Evolutionary conservation across 2,113 vertebrate genomes (phyloP).

Genomic region (Brachyistius frenatus): DNA sequence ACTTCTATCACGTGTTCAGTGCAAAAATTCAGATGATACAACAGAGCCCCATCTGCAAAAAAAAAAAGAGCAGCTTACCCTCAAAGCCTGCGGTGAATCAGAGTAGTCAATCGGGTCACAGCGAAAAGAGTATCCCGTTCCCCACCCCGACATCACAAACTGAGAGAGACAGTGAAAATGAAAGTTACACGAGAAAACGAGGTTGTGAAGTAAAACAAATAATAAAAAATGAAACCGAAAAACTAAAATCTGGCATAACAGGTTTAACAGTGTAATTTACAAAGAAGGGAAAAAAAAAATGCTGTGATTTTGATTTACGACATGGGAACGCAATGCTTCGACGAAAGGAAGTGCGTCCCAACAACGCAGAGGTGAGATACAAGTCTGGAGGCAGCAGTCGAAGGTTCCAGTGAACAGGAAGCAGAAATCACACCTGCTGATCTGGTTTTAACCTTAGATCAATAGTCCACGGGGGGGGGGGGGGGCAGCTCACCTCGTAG

Average conservation of each 20-base stretch:
- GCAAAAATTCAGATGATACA: not conserved
- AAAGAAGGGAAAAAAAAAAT: too few species aligned
- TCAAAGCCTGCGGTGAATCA: constrained; percentile 87
- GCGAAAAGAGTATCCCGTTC: constrained; percentile 91
- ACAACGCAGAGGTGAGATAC: too few species aligned
- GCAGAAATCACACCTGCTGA: constrained; percentile 1
- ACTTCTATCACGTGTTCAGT: not conserved
- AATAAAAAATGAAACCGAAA: too few species aligned
- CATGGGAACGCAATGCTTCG: too few species aligned
- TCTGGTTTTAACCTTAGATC: constrained; percentile 19
- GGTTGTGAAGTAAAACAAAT: too few species aligned
- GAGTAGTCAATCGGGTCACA: constrained; percentile 97
- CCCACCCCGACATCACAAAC: constrained; percentile 99
- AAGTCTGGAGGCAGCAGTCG: too few species aligned
- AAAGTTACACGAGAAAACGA: not conserved
- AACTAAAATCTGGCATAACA: too few species aligned
- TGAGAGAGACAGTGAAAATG: constrained; percentile 61
- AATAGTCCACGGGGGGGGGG: not conserved
- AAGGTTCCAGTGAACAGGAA: too few species aligned
- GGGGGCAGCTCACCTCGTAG: constrained; percentile 89
- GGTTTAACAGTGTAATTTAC: too few species aligned
- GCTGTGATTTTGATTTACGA: too few species aligned
- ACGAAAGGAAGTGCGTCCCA: too few species aligned
- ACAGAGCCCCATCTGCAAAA: not conserved
- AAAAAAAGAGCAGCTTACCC: constrained; percentile 85